These are phyloP conservation scores for Seira ritae DNA, from an alignment of 2,888 invertebrate genomes.

Conservation along the genomic window DNA sequence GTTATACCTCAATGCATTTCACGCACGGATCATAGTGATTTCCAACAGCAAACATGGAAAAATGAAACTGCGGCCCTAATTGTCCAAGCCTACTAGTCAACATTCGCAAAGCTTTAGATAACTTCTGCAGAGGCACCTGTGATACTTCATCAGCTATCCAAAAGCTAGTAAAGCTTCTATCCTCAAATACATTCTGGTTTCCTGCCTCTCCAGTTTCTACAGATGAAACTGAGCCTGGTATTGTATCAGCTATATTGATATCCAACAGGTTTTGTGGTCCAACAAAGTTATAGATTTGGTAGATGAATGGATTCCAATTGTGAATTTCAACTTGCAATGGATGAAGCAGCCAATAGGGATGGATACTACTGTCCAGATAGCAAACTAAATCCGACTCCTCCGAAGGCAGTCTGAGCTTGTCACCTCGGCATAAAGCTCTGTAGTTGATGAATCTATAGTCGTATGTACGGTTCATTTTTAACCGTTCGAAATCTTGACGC, in stretches of 20 bases:
- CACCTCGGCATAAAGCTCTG: constrained; percentile 54
- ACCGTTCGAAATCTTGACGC: constrained; percentile 10
- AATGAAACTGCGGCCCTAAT: constrained; percentile 21
- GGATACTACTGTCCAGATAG: constrained; percentile 10
- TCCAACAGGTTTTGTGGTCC: constrained; percentile 12
- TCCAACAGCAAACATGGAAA: constrained; percentile 48
- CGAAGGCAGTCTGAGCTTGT: not conserved
- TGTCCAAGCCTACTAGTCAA: constrained; percentile 10
- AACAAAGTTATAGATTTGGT: constrained; percentile 51
- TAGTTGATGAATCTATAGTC: constrained; percentile 31
- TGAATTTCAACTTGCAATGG: constrained; percentile 48
- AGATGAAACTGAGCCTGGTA: constrained; percentile 8
- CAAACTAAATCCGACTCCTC: constrained; percentile 23
- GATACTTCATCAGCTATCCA: constrained; percentile 13
- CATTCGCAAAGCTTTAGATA: constrained; percentile 16
- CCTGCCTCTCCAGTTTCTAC: not conserved
- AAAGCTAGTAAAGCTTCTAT: constrained; percentile 22
- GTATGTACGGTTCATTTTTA: constrained; percentile 32
- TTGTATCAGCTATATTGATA: not conserved
- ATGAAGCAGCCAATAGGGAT: constrained; percentile 38
- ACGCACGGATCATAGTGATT: constrained; percentile 54
- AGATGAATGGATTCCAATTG: constrained; percentile 41
- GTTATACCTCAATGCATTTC: constrained; percentile 39
- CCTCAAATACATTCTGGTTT: not conserved
- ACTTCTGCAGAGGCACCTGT: not conserved